Evolutionary conservation across 2,888 invertebrate species (phyloP), one percentile per base, ranked within the genome.

Genomic region (Sesamia inferens): DNA sequence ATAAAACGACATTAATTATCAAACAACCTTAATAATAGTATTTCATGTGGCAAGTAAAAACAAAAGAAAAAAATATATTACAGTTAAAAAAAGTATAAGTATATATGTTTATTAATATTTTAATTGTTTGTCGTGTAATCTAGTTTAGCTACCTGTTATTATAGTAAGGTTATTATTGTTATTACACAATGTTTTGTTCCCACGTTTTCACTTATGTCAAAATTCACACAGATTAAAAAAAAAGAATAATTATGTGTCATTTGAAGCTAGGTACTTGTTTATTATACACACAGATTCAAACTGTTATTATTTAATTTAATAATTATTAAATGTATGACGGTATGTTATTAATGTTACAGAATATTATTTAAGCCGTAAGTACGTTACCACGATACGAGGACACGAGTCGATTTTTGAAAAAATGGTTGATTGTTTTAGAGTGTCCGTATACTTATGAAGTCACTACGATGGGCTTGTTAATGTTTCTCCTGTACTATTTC

Each of bases 181-280:
- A 31, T 31, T 31, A n/a, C n/a, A n/a, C 31, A 31, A 16, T 48
- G 16, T 48, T 48, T 51, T 51, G 8, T 8, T 82, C 81, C 39
- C 79, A 81, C 83, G 83, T 81, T 81, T 81, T 83, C 75, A 71
- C 68, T 74, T 67, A 61, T 44, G 55, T 22, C 22, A 24, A 74
- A 65, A 54, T 31, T 79, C 81, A 55, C 84, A 79, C 81, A 64
- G 4, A 16, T n/a, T 47, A 47, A 42, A 51, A 24, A 44, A 48
- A 57, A 31, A 31, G 10, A 66, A 67, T 65, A 58, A 66, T 62
- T 57, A 66, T 14, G 51, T 69, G 65, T 70, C 68, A 65, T 78
- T 47, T 55, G 8, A 59, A 65, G 7, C 10, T 24, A 54, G 13
- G 31, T 24, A 63, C 42, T 61, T 64, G 62, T 71, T 68, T 70